Percentiles rank a stretch among this genome's conserved stretches.
These are phyloP conservation scores for Scomber colias DNA, from an alignment of 2,113 vertebrate genomes.

Conservation along the genomic window DNA sequence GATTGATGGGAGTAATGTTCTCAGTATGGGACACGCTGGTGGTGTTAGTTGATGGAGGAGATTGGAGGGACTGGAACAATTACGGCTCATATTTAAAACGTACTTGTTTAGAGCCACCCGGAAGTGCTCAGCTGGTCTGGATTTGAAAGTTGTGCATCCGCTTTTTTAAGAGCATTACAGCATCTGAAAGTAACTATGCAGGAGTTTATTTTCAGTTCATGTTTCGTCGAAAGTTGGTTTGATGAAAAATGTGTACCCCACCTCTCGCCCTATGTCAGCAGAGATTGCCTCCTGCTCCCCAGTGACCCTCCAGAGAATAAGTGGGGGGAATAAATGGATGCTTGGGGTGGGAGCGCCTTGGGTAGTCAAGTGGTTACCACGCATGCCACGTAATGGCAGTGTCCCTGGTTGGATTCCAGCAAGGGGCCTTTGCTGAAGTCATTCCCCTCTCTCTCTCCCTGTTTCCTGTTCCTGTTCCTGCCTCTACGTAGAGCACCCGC, in stretches of 20 bases:
- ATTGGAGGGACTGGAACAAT: conserved; percentile 43
- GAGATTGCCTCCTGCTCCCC: too few species aligned
- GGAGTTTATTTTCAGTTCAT: background rate
- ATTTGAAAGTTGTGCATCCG: conserved; percentile 14
- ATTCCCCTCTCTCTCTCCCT: too few species aligned
- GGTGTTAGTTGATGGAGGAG: conserved; percentile 31
- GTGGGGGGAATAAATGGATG: too few species aligned
- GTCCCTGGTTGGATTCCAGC: too few species aligned
- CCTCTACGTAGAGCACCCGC: too few species aligned
- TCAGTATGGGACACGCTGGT: conserved; percentile 52
- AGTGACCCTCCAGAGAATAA: too few species aligned
- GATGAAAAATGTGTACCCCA: background rate
- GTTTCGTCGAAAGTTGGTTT: background rate
- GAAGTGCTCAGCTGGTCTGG: conserved; percentile 15
- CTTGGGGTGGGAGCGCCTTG: too few species aligned
- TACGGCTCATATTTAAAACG: conserved; percentile 50
- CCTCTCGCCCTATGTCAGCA: too few species aligned
- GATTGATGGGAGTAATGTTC: conserved; percentile 54
- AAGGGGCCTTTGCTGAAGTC: too few species aligned
- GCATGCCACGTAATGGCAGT: too few species aligned
- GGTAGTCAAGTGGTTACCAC: too few species aligned
- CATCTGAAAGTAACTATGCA: background rate
- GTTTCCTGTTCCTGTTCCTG: too few species aligned
- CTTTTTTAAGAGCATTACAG: background rate
- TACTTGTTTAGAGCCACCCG: conserved; percentile 27